Evolutionary conservation across 2,888 invertebrate species (phyloP).

Genomic region (Mesopsocus fuscifrons): DNA sequence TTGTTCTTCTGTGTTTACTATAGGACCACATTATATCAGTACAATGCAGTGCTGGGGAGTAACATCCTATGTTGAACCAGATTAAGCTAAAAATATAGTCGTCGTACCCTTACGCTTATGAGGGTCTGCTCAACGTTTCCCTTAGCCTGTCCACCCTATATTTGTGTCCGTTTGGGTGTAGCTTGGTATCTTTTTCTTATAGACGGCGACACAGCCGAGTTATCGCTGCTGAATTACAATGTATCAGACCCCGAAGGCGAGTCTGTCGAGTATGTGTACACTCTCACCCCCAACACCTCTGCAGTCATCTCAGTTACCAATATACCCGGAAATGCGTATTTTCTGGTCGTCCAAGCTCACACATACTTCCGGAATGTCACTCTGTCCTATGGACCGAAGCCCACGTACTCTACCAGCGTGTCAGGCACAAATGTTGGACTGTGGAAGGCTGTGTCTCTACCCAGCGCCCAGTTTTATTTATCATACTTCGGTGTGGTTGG

Average conservation of each 20-base stretch:
- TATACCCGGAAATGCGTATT: slow-evolving; percentile 29
- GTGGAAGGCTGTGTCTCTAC: slow-evolving; percentile 19
- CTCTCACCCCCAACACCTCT: slow-evolving; percentile 15
- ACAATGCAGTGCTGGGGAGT: too few relatives aligned
- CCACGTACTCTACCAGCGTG: slow-evolving; percentile 23
- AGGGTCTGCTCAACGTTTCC: too few relatives aligned
- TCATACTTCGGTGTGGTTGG: slow-evolving; percentile 25
- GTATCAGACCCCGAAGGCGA: slow-evolving; percentile 8
- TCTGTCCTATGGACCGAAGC: slow-evolving; percentile 28
- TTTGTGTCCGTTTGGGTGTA: too few relatives aligned
- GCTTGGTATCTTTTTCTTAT: slow-evolving; percentile 14
- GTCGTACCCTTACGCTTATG: too few relatives aligned
- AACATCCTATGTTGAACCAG: too few relatives aligned
- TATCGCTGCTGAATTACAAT: slow-evolving; percentile 21
- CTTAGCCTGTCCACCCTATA: too few relatives aligned
- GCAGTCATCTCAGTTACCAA: slow-evolving; percentile 24
- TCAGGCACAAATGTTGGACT: slow-evolving; percentile 44
- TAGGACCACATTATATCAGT: too few relatives aligned
- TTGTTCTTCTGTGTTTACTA: too few relatives aligned
- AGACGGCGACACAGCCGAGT: slow-evolving; percentile 15
- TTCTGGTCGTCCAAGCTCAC: slow-evolving; percentile 45
- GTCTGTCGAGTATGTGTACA: neutral
- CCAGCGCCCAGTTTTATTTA: slow-evolving; percentile 24
- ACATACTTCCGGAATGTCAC: slow-evolving; percentile 35
- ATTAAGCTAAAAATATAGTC: too few relatives aligned